A percentile compares a stretch with the other conserved stretches of the same genome.
These are phyloP conservation scores for Bombycilla garrulus DNA, from an alignment of 2,113 vertebrate genomes.

Conservation along the genomic window DNA sequence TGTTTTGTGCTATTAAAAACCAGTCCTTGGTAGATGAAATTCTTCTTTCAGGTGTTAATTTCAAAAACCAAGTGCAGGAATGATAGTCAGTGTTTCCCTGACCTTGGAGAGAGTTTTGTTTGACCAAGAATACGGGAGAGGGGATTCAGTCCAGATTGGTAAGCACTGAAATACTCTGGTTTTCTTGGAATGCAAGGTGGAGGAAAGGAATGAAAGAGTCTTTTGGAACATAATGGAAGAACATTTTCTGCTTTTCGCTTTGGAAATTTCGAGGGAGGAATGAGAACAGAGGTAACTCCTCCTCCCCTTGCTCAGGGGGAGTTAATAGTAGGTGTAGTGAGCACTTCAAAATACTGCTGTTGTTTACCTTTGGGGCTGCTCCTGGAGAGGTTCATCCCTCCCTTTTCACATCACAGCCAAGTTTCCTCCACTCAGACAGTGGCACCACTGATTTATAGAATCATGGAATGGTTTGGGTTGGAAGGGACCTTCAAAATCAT, in stretches of 20 bases:
- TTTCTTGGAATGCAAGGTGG: neutral
- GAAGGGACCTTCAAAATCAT: fast-evolving
- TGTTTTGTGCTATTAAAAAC: neutral
- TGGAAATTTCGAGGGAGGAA: neutral
- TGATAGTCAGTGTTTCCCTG: neutral
- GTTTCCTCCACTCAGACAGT: neutral
- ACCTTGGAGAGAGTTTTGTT: neutral
- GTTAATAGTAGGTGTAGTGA: neutral
- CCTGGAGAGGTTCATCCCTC: neutral
- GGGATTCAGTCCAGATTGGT: neutral
- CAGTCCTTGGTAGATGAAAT: neutral
- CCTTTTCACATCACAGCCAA: neutral
- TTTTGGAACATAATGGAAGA: neutral
- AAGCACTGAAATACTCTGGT: neutral
- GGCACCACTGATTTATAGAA: neutral
- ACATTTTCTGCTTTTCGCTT: neutral
- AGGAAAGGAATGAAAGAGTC: neutral
- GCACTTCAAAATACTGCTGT: neutral
- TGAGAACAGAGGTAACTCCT: neutral
- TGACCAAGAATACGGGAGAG: neutral
- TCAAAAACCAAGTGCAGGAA: neutral
- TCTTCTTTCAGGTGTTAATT: neutral
- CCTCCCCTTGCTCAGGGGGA: neutral
- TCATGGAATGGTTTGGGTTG: neutral
- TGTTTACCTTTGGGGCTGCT: neutral